Conservation (phyloP, 2,888 invertebrate species). For the Teleiodes luculella region DNA sequence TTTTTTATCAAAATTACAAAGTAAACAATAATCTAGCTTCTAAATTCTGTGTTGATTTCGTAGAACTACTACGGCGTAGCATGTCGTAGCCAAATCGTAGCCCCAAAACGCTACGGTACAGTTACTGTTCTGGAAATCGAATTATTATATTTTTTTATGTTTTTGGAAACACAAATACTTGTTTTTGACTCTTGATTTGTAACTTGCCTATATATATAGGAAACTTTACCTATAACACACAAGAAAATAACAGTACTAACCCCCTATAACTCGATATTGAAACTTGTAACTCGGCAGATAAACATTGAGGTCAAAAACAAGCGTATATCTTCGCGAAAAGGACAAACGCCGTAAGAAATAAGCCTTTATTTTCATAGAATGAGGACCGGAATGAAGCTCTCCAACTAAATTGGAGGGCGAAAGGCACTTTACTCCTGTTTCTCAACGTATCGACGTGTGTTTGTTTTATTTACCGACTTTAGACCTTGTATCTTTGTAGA, state of each 20-base stretch:
- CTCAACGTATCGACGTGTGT: slow-evolving; percentile 2
- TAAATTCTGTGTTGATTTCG: too few relatives aligned
- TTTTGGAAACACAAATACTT: too few relatives aligned
- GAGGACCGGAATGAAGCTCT: slow-evolving; percentile 19
- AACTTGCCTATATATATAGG: too few relatives aligned
- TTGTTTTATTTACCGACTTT: slow-evolving; percentile 2
- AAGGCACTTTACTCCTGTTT: slow-evolving; percentile 3
- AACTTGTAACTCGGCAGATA: slow-evolving; percentile 53
- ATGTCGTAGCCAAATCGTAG: neutral
- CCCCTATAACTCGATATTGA: slow-evolving; percentile 32
- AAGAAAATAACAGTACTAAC: too few relatives aligned
- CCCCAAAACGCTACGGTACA: slow-evolving; percentile 1
- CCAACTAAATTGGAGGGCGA: slow-evolving; percentile 7
- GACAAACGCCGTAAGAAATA: slow-evolving; percentile 65
- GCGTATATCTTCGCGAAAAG: slow-evolving; percentile 62
- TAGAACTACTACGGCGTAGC: too few relatives aligned
- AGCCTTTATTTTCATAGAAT: slow-evolving; percentile 55
- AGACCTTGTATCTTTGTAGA: neutral
- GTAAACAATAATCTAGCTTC: too few relatives aligned
- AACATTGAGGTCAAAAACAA: slow-evolving; percentile 62
- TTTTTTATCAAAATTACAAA: too few relatives aligned
- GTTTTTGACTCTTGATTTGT: too few relatives aligned
- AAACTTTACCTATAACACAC: too few relatives aligned
- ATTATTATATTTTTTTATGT: too few relatives aligned
- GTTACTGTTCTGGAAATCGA: too few relatives aligned